Conservation (phyloP, 2,113 vertebrate genomes). For the Pangasianodon gigas region DNA sequence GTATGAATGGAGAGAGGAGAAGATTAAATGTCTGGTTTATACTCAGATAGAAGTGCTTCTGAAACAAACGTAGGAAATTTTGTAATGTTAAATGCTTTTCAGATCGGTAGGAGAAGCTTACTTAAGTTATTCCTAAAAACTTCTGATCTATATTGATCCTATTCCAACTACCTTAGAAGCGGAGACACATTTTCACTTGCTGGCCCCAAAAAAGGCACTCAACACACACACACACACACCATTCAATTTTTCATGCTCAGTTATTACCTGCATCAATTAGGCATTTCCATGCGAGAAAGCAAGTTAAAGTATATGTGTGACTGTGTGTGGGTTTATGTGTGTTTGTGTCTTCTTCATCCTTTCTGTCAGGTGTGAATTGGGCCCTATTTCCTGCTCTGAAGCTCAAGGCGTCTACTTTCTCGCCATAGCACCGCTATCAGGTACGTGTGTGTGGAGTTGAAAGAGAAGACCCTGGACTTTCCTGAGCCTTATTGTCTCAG, state of each 20-base stretch:
- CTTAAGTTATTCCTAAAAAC: background rate
- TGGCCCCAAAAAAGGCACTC: background rate
- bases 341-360: constrained; percentile 16
- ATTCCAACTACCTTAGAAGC: too few relatives aligned
- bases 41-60: background rate
- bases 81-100: background rate
- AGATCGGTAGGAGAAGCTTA: background rate
- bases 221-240: constrained; percentile 10
- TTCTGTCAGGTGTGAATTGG: constrained; percentile 44
- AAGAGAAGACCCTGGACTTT: constrained; percentile 18
- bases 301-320: constrained; percentile 1
- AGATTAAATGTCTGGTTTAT: background rate
- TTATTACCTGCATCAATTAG: background rate
- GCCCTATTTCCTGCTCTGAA: constrained; percentile 45
- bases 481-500: constrained; percentile 24
- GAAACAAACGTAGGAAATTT: background rate
- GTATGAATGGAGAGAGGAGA: background rate
- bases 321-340: background rate
- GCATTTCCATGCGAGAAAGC: background rate
- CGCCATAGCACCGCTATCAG: constrained; percentile 23
- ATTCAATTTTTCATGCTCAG: background rate
- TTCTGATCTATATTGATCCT: background rate
- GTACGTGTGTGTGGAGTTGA: constrained; percentile 28
- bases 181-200: background rate
- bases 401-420: constrained; percentile 44